Conservation (phyloP, 2,888 invertebrate species). For the Nemapogon koenigi region DNA sequence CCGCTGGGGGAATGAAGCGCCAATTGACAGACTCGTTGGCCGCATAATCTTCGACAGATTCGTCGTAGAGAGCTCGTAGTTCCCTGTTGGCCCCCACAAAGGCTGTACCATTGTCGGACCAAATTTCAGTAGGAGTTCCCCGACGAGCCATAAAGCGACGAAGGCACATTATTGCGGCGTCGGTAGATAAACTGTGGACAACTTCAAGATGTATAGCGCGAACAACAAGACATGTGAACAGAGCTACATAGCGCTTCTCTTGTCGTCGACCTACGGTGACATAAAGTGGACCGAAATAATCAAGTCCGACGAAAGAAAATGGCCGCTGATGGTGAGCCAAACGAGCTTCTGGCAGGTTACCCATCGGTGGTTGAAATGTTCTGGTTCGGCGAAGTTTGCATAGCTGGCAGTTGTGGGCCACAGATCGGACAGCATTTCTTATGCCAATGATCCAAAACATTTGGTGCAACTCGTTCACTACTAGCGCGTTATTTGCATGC, state of each 20-base stretch:
- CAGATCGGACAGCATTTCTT: not conserved
- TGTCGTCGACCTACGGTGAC: conserved; percentile 5
- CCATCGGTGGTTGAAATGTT: no score
- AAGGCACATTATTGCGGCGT: not conserved
- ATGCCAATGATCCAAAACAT: not conserved
- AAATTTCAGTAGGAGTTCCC: conserved; percentile 12
- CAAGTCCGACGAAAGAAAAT: conserved; percentile 9
- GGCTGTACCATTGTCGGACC: conserved; percentile 14
- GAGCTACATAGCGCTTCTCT: conserved; percentile 5
- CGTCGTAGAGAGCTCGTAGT: not conserved
- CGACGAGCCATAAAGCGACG: conserved; percentile 11
- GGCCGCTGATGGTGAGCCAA: conserved; percentile 3
- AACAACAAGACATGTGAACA: not conserved
- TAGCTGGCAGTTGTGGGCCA: not conserved
- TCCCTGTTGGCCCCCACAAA: conserved; percentile 10
- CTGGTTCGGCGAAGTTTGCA: not conserved
- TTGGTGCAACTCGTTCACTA: conserved; percentile 2
- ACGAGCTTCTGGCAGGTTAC: no score
- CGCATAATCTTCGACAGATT: not conserved
- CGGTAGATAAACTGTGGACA: not conserved
- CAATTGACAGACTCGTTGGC: conserved; percentile 4
- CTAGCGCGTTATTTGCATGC: conserved; percentile 1
- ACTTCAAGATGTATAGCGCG: conserved; percentile 2
- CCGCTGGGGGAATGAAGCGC: conserved; percentile 8
- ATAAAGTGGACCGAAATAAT: conserved; percentile 11